A percentile compares a stretch with the other conserved stretches of the same genome.
Conservation (phyloP, 1,140 invertebrate species). For the Leptonema lineaticorne region DNA sequence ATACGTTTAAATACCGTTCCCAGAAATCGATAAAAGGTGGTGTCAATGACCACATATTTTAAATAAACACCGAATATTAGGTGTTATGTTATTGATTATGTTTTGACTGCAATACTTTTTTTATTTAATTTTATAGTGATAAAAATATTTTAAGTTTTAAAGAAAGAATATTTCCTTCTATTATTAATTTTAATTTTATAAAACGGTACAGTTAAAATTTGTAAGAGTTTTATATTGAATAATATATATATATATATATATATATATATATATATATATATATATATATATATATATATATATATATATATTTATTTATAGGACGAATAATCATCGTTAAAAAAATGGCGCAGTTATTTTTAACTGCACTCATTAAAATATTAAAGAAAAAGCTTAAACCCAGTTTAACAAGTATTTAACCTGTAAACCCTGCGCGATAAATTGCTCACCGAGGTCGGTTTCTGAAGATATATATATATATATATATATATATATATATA, state of each 20-base stretch:
- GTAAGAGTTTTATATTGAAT: too few relatives aligned
- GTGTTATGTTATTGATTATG: neutral
- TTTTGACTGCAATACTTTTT: too few relatives aligned
- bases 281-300: neutral
- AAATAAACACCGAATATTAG: neutral
- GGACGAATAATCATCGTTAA: neutral
- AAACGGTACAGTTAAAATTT: too few relatives aligned
- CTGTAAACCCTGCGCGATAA: neutral
- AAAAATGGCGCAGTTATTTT: neutral
- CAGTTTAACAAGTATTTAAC: constrained; percentile 3
- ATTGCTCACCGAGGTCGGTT: neutral
- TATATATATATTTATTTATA: neutral
- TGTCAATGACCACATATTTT: constrained; percentile 15
- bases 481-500: too few relatives aligned
- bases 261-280: neutral
- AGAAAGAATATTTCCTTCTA: too few relatives aligned
- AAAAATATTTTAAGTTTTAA: too few relatives aligned
- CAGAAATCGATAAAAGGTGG: constrained; percentile 19
- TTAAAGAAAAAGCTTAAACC: constrained; percentile 2
- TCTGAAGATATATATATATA: too few relatives aligned
- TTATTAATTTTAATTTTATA: too few relatives aligned
- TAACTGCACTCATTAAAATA: constrained; percentile 11
- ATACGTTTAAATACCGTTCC: neutral
- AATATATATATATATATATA: too few relatives aligned
- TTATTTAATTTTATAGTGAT: too few relatives aligned